Conservation (phyloP, 2,888 invertebrate species). For the Orthosia gracilis region DNA sequence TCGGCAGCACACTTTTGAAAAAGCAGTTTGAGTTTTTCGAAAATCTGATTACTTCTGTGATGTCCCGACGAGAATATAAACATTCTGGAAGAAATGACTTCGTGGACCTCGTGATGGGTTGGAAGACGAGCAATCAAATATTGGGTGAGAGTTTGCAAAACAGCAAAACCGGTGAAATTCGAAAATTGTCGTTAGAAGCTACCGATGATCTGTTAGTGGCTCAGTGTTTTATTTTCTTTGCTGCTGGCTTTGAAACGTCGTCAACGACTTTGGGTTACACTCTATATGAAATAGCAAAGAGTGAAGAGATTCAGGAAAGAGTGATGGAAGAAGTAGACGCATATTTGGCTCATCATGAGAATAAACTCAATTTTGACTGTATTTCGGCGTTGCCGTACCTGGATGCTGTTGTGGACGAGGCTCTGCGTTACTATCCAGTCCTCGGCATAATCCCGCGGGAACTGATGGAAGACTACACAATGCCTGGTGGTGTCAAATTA, state of each 20-base stretch:
- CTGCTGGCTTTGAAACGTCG: conserved; percentile 66
- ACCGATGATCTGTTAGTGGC: conserved; percentile 59
- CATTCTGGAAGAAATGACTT: conserved; percentile 64
- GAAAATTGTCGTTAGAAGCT: conserved; percentile 49
- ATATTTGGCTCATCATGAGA: conserved; percentile 46
- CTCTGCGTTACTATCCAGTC: conserved; percentile 74
- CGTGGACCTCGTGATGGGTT: conserved; percentile 60
- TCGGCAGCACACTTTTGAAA: conserved; percentile 21
- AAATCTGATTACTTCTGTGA: conserved; percentile 53
- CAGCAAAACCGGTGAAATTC: conserved; percentile 42
- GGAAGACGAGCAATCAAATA: conserved; percentile 64
- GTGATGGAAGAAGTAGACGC: conserved; percentile 52
- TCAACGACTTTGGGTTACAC: conserved; percentile 54
- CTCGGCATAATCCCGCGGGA: conserved; percentile 71
- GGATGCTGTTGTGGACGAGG: conserved; percentile 71
- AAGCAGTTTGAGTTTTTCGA: conserved; percentile 52
- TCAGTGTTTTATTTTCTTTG: conserved; percentile 63
- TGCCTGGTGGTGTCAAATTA: conserved; percentile 70
- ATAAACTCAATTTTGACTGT: conserved; percentile 53
- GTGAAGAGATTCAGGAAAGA: conserved; percentile 41
- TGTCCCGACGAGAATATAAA: conserved; percentile 57
- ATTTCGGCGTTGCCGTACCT: conserved; percentile 70
- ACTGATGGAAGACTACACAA: conserved; percentile 72
- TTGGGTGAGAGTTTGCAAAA: conserved; percentile 68
- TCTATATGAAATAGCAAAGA: conserved; percentile 61